A percentile compares a stretch with the other conserved stretches of the same genome.
Conservation (phyloP, 2,113 vertebrate species). For the Chelonoidis abingdonii region DNA sequence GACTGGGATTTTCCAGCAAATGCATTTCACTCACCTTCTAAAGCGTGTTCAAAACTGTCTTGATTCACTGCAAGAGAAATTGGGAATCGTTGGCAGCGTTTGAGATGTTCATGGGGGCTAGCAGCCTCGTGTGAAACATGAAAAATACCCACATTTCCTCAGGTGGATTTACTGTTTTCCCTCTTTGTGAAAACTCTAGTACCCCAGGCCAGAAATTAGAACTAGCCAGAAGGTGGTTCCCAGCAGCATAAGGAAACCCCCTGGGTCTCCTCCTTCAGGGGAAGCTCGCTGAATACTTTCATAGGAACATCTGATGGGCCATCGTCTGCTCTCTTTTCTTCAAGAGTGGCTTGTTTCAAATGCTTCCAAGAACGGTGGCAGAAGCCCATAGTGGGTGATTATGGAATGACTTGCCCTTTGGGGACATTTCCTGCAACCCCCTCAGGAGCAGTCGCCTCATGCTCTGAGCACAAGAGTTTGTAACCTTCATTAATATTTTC, state of each 20-base stretch:
- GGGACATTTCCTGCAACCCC: background rate
- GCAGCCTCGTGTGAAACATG: background rate
- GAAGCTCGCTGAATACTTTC: background rate
- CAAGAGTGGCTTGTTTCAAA: background rate
- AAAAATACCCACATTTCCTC: background rate
- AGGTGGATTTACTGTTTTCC: background rate
- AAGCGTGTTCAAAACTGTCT: slow-evolving; percentile 84
- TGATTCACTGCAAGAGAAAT: slow-evolving; percentile 89
- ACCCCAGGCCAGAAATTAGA: background rate
- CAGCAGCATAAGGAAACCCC: too few relatives aligned
- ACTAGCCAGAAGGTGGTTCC: background rate
- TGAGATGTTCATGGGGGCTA: background rate
- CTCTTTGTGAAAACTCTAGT: background rate
- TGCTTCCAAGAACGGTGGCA: background rate
- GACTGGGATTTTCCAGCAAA: background rate
- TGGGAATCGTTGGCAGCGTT: background rate
- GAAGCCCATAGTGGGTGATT: background rate
- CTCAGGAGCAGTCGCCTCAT: background rate
- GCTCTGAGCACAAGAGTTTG: background rate
- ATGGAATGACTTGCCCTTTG: background rate
- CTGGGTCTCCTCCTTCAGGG: background rate
- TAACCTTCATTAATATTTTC: background rate
- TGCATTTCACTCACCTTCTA: slow-evolving; percentile 79
- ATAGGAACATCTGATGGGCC: background rate
- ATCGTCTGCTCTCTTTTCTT: background rate